A percentile compares a stretch with the other conserved stretches of the same genome.
Conservation (phyloP, 2,888 invertebrate genomes). For the Caenorhabditis sp. region DNA sequence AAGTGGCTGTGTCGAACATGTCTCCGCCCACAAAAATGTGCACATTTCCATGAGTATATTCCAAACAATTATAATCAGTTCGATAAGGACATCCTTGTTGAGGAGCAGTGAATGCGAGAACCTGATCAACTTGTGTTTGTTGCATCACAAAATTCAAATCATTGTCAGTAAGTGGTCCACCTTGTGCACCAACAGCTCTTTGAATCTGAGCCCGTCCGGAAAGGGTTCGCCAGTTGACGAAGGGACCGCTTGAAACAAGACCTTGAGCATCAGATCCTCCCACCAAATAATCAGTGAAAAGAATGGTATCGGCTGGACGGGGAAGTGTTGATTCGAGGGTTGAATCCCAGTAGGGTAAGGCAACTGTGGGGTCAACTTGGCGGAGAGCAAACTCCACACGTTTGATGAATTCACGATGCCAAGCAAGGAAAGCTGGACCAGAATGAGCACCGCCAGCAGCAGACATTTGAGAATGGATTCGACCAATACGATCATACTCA, state of each 20-base stretch:
- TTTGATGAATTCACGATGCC: slow-evolving; percentile 25
- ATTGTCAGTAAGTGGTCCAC: slow-evolving; percentile 42
- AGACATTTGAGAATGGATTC: slow-evolving; percentile 59
- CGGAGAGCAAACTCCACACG: slow-evolving; percentile 59
- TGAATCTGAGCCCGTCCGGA: slow-evolving; percentile 48
- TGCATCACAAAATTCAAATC: slow-evolving; percentile 57
- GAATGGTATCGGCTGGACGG: slow-evolving; percentile 53
- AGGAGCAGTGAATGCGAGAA: slow-evolving; percentile 64
- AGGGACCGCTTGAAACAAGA: slow-evolving; percentile 54
- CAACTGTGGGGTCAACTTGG: slow-evolving; percentile 54
- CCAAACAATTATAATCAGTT: slow-evolving; percentile 57
- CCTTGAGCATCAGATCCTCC: slow-evolving; percentile 26
- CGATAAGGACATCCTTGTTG: slow-evolving; percentile 55
- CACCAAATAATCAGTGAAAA: slow-evolving; percentile 48
- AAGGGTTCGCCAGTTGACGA: slow-evolving; percentile 58
- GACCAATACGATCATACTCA: slow-evolving; percentile 51
- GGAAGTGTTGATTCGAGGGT: slow-evolving; percentile 51
- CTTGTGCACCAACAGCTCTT: slow-evolving; percentile 55
- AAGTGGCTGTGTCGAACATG: slow-evolving; percentile 58
- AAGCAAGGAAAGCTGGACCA: slow-evolving; percentile 48
- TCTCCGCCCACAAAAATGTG: slow-evolving; percentile 65
- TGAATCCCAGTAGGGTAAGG: slow-evolving; percentile 59
- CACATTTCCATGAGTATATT: slow-evolving; percentile 64
- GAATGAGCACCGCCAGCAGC: slow-evolving; percentile 64
- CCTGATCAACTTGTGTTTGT: slow-evolving; percentile 59